These are phyloP conservation scores for Oxyura jamaicensis DNA, from an alignment of 2,113 vertebrate genomes.

Conservation along the genomic window DNA sequence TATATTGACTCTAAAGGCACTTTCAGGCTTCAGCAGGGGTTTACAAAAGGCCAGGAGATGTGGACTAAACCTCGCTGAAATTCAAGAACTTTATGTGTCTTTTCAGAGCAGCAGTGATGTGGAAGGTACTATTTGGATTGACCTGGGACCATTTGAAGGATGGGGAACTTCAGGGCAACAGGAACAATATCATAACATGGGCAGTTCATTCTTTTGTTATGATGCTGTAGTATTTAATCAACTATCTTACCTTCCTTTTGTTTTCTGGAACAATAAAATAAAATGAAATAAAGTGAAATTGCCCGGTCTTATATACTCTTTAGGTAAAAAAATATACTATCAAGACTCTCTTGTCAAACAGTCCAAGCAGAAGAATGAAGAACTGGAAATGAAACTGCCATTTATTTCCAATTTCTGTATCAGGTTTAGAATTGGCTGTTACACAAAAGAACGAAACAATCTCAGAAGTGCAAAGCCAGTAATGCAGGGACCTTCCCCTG, in stretches of 20 bases:
- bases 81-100: not conserved
- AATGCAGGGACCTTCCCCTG: conserved; percentile 19
- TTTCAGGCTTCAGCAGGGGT: conserved; percentile 16
- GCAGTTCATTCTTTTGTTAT: not conserved
- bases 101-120: not conserved
- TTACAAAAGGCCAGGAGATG: conserved; percentile 22
- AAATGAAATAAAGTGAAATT: not conserved
- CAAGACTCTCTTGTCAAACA: not conserved
- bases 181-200: not conserved
- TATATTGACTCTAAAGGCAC: conserved; percentile 22
- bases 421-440: conserved; percentile 24
- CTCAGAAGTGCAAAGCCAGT: conserved; percentile 26
- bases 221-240: not conserved
- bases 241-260: not conserved
- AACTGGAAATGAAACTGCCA: conserved; percentile 13
- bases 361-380: not conserved
- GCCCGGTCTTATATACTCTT: not conserved
- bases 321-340: not conserved
- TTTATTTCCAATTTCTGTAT: conserved; percentile 11
- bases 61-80: conserved; percentile 35
- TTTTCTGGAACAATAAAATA: not conserved
- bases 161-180: not conserved
- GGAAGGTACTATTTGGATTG: conserved; percentile 34
- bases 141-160: not conserved
- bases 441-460: conserved; percentile 30